Evolutionary conservation across 1,140 invertebrate genomes (phyloP).

Genomic region (Stenopsyche tienmushanensis): DNA sequence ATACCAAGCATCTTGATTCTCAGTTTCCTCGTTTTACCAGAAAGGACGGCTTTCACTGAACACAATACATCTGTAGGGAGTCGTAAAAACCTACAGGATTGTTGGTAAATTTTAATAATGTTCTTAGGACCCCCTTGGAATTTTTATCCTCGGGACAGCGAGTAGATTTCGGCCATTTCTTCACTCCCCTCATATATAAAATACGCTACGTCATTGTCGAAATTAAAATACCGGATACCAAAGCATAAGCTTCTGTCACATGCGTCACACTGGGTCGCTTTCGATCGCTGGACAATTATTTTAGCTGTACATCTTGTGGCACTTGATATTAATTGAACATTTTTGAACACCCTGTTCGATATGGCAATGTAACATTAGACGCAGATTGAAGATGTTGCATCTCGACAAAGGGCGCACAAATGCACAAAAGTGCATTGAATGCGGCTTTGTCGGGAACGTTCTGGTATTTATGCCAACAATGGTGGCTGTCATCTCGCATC

Average conservation of each 20-base stretch:
- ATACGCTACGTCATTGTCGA: constrained; percentile 8
- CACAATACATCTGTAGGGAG: constrained; percentile 28
- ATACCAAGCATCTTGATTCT: too few relatives aligned
- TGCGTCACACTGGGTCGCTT: too few relatives aligned
- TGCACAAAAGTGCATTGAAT: constrained; percentile 28
- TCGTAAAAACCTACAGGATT: constrained; percentile 25
- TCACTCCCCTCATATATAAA: neutral
- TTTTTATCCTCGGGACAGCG: constrained; percentile 6
- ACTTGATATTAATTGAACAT: too few relatives aligned
- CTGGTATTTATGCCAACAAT: constrained; percentile 34
- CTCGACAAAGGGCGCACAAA: neutral
- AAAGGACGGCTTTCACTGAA: neutral
- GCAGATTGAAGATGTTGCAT: neutral
- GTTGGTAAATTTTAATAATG: constrained; percentile 32
- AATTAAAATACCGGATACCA: constrained; percentile 20
- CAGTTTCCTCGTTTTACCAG: neutral
- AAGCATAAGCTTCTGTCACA: too few relatives aligned
- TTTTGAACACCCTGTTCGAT: too few relatives aligned
- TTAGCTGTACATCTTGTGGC: too few relatives aligned
- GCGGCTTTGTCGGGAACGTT: constrained; percentile 18
- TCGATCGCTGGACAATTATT: too few relatives aligned
- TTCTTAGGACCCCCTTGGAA: constrained; percentile 25
- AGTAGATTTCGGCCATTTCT: constrained; percentile 14
- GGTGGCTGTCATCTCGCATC: constrained; percentile 37
- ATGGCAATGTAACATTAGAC: neutral